These are phyloP conservation scores for Trididemnum clinides DNA, from an alignment of 23 tunicate species.

Conservation along the genomic window DNA sequence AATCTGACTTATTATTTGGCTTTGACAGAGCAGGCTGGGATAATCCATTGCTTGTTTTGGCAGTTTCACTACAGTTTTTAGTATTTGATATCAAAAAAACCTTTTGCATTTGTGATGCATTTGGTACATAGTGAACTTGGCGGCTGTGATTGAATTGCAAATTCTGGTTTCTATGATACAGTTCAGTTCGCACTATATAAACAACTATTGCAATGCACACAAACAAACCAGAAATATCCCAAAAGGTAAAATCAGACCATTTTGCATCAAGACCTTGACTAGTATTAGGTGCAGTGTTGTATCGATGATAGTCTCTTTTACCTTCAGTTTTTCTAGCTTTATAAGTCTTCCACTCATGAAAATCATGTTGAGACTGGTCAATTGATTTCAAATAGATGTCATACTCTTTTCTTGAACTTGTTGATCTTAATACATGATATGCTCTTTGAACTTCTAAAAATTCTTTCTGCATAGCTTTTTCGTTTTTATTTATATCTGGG, in stretches of 20 bases:
- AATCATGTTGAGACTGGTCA: not conserved
- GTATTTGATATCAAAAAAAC: no score
- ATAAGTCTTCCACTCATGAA: constrained; percentile 5
- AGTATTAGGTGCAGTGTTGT: not conserved
- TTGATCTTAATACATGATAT: constrained; percentile 4
- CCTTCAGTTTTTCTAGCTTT: not conserved
- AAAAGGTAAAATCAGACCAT: constrained; percentile 37
- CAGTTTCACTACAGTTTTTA: no score
- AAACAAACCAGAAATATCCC: not conserved
- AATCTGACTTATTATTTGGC: no score
- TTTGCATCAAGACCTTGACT: constrained; percentile 6
- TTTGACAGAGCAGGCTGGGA: no score
- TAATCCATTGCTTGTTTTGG: no score
- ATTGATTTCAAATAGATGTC: constrained; percentile 6
- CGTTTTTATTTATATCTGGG: constrained; percentile 1
- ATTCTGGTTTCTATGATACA: no score
- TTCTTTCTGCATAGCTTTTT: not conserved
- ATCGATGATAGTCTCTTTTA: not conserved
- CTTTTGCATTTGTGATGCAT: no score
- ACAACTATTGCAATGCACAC: not conserved
- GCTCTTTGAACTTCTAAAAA: constrained; percentile 18
- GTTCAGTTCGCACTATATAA: not conserved
- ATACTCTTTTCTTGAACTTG: not conserved
- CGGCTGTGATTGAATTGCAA: no score
- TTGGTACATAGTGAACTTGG: no score